phyloP scores from a whole-genome alignment of 2,797 vertebrate genomes.

The Acanthopagrus latus region DNA sequence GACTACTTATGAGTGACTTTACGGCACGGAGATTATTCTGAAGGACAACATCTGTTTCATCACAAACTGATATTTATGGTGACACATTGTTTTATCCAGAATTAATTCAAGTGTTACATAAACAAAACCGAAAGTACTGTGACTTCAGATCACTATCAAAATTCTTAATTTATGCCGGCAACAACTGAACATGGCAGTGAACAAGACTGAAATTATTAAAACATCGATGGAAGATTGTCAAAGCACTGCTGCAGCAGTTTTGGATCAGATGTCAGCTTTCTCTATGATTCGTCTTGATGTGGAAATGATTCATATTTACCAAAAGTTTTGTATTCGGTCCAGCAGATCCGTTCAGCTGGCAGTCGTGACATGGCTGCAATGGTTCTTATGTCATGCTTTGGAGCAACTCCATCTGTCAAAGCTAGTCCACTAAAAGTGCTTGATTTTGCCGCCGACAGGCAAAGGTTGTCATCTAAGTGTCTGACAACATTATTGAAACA shows the following conservation, averaged over 20 bases:
- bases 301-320: too few relatives aligned
- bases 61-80: constrained; percentile 4
- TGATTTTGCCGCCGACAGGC: too few relatives aligned
- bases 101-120: not conserved
- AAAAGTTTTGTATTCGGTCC: too few relatives aligned
- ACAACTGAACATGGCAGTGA: not conserved
- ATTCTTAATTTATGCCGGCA: not conserved
- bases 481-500: too few relatives aligned
- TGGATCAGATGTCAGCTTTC: not conserved
- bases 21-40: not conserved
- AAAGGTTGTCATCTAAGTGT: too few relatives aligned
- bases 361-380: too few relatives aligned
- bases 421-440: too few relatives aligned
- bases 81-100: constrained; percentile 8
- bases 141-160: not conserved
- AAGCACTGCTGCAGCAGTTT: not conserved
- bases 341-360: too few relatives aligned
- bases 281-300: not conserved
- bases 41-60: constrained; percentile 33
- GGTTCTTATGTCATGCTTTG: too few relatives aligned
- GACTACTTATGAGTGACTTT: not conserved
- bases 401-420: too few relatives aligned
- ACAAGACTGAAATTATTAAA: not conserved
- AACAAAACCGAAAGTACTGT: not conserved
- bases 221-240: not conserved